Base-by-base conservation (phyloP, 2,113 vertebrate species). In the Gracilinanus agilis region DNA sequence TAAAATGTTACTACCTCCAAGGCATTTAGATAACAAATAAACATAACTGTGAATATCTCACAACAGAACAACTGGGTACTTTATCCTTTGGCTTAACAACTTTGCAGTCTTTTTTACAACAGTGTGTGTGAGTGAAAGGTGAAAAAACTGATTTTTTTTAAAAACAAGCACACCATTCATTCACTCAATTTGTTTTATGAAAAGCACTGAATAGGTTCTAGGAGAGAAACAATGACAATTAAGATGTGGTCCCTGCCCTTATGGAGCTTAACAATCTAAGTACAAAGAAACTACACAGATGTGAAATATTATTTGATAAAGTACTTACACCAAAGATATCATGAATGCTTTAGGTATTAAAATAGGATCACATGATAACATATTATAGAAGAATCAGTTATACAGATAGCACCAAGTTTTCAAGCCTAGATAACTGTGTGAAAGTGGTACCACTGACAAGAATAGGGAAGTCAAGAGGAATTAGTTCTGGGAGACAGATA, bases 21-120 rank as follows among this genome's bases (percentile, higher is more conserved):
- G 34, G 34, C 16, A 83, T 40, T 83, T 40, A 83, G 16, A 21
- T 83, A 83, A 40, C 6, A 83, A 83, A 83, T 40, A 6, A 83
- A 83, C 16, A 21, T 9, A 2, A 8, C 67, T 83, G n/a, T 40
- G n/a, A 40, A 40, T 40, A 16, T 13, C n/a, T 24, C 56, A 90
- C 53, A 75, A 89, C 3, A 83, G 44, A 89, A 94, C 75, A 29
- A 21, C 91, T 92, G 90, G 91, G 94, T 5, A 93, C 44, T 40
- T 90, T 10, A 92, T 96, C 93, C 19, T 90, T 95, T 67, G 12
- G 55, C 67, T 90, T 83, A 55, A 89, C 13, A 95, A 90, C 89
- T 95, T 94, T 19, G 58, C 27, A 54, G 7, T 34, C 19, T 53
- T 89, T 91, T 95, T n/a, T 49, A 75, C 89, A 94, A 54, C 44